Evolutionary conservation across 2,113 vertebrate species (phyloP).

Genomic region (Chinchilla lanigera): DNA sequence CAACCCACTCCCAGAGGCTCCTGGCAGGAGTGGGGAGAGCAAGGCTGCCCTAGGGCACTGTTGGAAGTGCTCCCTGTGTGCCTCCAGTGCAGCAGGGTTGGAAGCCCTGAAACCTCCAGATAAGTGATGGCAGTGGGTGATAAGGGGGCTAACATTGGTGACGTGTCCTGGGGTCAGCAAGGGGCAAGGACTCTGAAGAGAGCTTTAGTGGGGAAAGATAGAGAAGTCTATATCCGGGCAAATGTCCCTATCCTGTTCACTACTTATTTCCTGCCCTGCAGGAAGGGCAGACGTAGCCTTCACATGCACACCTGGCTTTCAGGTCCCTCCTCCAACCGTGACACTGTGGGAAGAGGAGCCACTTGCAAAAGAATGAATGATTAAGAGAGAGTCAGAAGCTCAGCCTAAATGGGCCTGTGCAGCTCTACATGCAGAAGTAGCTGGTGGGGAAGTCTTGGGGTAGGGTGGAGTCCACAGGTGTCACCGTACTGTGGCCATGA

Average conservation of each 20-base stretch:
- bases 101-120: neutral
- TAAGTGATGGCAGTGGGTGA: neutral
- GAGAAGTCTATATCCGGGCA: too few species aligned
- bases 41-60: rapidly evolving
- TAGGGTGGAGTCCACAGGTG: neutral
- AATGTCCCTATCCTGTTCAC: neutral
- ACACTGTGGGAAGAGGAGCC: neutral
- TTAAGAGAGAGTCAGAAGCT: neutral
- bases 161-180: too few species aligned
- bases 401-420: rapidly evolving
- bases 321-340: neutral
- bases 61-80: neutral
- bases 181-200: neutral
- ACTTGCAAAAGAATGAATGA: neutral
- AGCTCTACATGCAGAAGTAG: too few species aligned
- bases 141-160: rapidly evolving
- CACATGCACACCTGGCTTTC: neutral
- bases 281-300: neutral
- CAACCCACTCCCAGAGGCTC: neutral
- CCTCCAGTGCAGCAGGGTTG: too few species aligned
- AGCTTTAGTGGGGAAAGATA: neutral
- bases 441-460: rapidly evolving
- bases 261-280: neutral
- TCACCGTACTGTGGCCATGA: neutral
- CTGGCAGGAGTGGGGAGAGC: neutral